A percentile compares a stretch with the other conserved stretches of the same genome.
phyloP scores from a whole-genome alignment of 2,113 vertebrate genomes.

The Solea senegalensis region DNA sequence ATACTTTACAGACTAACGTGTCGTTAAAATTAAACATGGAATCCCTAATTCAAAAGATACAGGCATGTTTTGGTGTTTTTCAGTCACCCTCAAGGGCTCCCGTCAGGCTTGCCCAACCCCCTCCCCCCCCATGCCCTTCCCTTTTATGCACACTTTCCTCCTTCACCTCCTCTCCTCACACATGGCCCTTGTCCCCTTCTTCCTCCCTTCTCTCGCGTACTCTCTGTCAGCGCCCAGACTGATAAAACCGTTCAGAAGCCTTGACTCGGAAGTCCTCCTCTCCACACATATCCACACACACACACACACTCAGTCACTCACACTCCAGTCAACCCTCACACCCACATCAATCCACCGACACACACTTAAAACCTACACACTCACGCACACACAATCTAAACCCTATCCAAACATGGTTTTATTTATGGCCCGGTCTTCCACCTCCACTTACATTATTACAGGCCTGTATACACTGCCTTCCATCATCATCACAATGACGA shows the following conservation, averaged over 20 bases:
- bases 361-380: conserved; percentile 1
- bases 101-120: not conserved
- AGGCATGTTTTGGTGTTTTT: too few species aligned
- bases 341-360: not conserved
- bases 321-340: not conserved
- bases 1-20: too few species aligned
- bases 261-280: conserved; percentile 58
- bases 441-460: conserved; percentile 66
- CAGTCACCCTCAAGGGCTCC: too few species aligned
- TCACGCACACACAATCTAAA: conserved; percentile 19
- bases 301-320: conserved; percentile 9
- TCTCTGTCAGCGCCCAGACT: conserved; percentile 64
- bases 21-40: too few species aligned
- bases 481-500: conserved; percentile 63
- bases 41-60: too few species aligned
- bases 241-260: conserved; percentile 56
- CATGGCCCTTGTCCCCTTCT: not conserved
- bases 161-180: conserved; percentile 85
- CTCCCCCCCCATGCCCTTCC: too few species aligned
- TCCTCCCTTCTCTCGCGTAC: not conserved
- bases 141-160: not conserved
- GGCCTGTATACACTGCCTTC: conserved; percentile 45
- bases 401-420: conserved; percentile 61
- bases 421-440: conserved; percentile 69
- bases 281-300: not conserved